phyloP scores from a whole-genome alignment of 1,140 invertebrate species.

The Drosophila truncata region DNA sequence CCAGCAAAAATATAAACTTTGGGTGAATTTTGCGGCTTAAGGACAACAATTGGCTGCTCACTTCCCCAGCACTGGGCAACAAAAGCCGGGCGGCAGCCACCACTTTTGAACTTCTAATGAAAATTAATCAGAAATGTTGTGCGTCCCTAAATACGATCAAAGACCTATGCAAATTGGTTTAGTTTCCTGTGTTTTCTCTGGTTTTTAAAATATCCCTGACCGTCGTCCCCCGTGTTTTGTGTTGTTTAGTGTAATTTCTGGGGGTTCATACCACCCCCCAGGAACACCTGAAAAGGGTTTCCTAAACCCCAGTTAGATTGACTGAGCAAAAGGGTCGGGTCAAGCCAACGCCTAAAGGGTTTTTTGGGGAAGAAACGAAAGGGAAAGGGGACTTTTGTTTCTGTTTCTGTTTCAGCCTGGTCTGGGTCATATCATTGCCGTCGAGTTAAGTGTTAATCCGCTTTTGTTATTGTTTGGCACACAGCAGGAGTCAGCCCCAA shows the following conservation, averaged over 20 bases:
- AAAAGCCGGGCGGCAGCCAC: constrained; percentile 27
- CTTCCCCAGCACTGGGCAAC: constrained; percentile 48
- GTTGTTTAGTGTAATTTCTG: constrained; percentile 61
- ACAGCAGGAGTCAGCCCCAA: constrained; percentile 46
- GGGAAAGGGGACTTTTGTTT: constrained; percentile 12
- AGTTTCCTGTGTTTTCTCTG: constrained; percentile 4
- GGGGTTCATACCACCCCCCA: constrained; percentile 36
- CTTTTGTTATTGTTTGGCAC: constrained; percentile 78
- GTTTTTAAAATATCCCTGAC: background rate
- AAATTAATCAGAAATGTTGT: constrained; percentile 43
- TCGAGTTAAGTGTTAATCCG: constrained; percentile 80
- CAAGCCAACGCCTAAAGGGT: constrained; percentile 24
- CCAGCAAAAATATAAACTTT: constrained; percentile 74
- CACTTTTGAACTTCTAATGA: constrained; percentile 53
- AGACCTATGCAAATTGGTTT: constrained; percentile 45
- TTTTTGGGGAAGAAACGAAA: background rate
- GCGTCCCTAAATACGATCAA: constrained; percentile 38
- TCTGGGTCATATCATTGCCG: constrained; percentile 66
- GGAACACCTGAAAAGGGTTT: constrained; percentile 57
- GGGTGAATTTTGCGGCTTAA: constrained; percentile 77
- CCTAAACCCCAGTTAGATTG: constrained; percentile 60
- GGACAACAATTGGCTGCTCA: constrained; percentile 60
- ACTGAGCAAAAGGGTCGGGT: constrained; percentile 76
- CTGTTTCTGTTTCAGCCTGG: constrained; percentile 20
- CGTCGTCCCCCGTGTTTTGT: background rate